Evolutionary conservation across 2,797 vertebrate genomes (phyloP).

Genomic region (Phoxinus dragarum): DNA sequence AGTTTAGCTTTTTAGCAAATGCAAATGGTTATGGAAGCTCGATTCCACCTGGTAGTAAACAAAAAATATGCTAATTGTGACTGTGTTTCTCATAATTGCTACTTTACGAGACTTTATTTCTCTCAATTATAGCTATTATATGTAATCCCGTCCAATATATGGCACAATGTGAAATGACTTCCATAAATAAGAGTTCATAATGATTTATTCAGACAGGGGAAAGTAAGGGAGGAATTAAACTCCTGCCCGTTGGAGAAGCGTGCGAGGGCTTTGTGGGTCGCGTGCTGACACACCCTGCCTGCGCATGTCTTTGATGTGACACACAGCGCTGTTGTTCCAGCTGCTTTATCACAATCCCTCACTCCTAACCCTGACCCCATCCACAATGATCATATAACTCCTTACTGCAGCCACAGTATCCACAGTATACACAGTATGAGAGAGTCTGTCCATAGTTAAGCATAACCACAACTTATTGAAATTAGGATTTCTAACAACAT

Average conservation of each 20-base stretch:
- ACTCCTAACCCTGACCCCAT: slow-evolving; percentile 6
- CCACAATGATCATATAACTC: not conserved
- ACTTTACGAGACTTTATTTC: not conserved
- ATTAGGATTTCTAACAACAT: not conserved
- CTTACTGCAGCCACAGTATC: not conserved
- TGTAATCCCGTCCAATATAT: not conserved
- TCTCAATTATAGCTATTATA: not conserved
- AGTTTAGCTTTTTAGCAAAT: slow-evolving; percentile 1
- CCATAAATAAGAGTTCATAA: not conserved
- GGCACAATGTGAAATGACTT: not conserved
- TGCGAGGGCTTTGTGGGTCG: slow-evolving; percentile 48
- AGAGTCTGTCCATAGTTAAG: slow-evolving; percentile 46
- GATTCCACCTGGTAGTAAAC: not conserved
- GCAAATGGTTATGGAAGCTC: not conserved
- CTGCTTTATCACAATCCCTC: slow-evolving; percentile 44
- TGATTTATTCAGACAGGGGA: not conserved
- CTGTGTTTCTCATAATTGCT: not conserved
- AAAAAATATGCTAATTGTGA: not conserved
- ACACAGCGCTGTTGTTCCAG: slow-evolving; percentile 54
- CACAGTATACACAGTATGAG: not conserved
- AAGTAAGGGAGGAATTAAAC: not conserved
- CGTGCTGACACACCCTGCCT: slow-evolving; percentile 47
- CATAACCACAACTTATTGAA: not conserved
- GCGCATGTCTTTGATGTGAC: slow-evolving; percentile 57
- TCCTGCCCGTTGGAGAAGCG: slow-evolving; percentile 24